These are phyloP conservation scores for Sebastes nivosus DNA, from an alignment of 2,797 vertebrate species.

Conservation along the genomic window DNA sequence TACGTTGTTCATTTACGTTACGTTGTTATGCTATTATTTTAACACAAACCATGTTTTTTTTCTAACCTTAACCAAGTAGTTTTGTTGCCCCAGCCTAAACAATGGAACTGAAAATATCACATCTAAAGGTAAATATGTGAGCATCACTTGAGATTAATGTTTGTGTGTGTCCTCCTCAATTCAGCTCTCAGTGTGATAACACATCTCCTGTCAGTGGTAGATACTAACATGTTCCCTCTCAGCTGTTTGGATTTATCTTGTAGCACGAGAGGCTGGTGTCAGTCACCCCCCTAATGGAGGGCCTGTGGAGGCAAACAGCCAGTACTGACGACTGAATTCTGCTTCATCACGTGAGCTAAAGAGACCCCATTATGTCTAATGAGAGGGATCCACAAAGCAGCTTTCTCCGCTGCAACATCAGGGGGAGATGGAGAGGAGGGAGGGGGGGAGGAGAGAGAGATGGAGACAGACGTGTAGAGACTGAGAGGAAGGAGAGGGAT, in stretches of 20 bases:
- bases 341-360: slow-evolving; percentile 26
- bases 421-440: background rate
- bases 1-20: too few species aligned
- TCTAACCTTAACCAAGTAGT: too few species aligned
- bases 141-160: background rate
- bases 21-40: too few species aligned
- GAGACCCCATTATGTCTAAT: slow-evolving; percentile 41
- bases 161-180: background rate
- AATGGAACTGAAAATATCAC: too few species aligned
- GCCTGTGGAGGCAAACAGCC: background rate
- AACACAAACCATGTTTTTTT: too few species aligned
- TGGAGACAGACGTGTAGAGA: slow-evolving; percentile 5
- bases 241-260: background rate
- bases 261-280: background rate
- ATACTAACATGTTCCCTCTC: background rate
- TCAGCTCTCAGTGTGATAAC: background rate
- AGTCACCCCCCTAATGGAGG: background rate
- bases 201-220: background rate
- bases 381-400: slow-evolving; percentile 27
- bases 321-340: background rate
- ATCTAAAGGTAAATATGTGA: background rate
- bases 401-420: slow-evolving; percentile 20
- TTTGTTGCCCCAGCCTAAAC: too few species aligned
- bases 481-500: slow-evolving; percentile 21
- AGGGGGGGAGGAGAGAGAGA: background rate